phyloP scores from a whole-genome alignment of 2,113 vertebrate species.

The Chlorodrepanis virens region DNA sequence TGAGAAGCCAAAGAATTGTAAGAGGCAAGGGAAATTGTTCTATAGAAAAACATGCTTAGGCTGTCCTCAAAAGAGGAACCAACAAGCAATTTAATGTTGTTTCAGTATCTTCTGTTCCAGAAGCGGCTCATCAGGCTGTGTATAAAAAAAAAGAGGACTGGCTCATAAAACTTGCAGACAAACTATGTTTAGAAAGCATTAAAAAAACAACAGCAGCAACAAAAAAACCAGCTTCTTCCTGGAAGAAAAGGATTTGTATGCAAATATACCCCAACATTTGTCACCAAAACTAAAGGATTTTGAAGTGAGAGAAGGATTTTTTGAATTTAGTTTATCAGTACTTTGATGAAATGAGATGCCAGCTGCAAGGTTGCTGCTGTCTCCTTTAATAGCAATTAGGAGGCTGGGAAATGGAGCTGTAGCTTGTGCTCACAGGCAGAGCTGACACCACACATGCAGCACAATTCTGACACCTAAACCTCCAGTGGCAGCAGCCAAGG shows the following conservation, averaged over 20 bases:
- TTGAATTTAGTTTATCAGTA: slow-evolving; percentile 48
- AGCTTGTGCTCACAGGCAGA: slow-evolving; percentile 23
- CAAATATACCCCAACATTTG: slow-evolving; percentile 60
- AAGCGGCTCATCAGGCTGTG: slow-evolving; percentile 51
- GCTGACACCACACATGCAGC: neutral
- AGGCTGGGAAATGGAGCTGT: neutral
- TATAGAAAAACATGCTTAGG: slow-evolving; percentile 21
- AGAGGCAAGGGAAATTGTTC: neutral
- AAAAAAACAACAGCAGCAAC: neutral
- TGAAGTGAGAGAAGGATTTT: slow-evolving; percentile 27
- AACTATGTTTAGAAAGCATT: slow-evolving; percentile 42
- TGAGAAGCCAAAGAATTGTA: slow-evolving; percentile 20
- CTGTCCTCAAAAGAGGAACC: slow-evolving; percentile 60
- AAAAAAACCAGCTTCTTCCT: slow-evolving; percentile 20
- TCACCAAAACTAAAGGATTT: slow-evolving; percentile 49
- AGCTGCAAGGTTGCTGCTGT: slow-evolving; percentile 28
- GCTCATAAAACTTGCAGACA: slow-evolving; percentile 55
- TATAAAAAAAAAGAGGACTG: slow-evolving; percentile 57
- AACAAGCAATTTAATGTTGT: slow-evolving; percentile 41
- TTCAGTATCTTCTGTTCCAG: slow-evolving; percentile 46
- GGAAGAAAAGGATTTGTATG: slow-evolving; percentile 63
- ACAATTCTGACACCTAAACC: slow-evolving; percentile 43
- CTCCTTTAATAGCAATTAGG: slow-evolving; percentile 55
- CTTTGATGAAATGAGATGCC: slow-evolving; percentile 49
- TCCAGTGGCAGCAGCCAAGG: neutral